Conservation (phyloP, 2,888 invertebrate species). For the Heteromyza rotundicornis region DNA sequence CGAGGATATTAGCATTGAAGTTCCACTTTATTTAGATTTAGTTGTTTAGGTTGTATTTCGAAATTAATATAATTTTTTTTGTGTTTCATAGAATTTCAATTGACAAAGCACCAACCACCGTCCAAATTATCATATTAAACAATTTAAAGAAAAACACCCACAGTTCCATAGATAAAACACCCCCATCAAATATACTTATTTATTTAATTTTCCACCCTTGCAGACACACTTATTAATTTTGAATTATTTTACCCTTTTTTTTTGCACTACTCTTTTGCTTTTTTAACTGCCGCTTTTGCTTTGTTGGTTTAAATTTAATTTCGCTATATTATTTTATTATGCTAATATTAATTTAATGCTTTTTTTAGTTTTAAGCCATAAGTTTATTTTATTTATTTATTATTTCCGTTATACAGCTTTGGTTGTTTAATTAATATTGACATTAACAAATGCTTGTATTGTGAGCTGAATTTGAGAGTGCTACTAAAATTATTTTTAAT, state of each 20-base stretch:
- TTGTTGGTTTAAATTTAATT: slow-evolving; percentile 10
- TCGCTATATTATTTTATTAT: neutral
- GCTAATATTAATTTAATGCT: slow-evolving; percentile 13
- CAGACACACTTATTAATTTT: slow-evolving; percentile 2
- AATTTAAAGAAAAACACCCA: neutral
- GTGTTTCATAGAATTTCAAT: neutral
- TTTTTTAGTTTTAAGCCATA: slow-evolving; percentile 23
- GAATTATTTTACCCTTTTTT: no score
- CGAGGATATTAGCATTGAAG: neutral
- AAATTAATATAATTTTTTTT: neutral
- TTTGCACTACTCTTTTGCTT: slow-evolving; percentile 29
- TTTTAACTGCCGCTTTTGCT: slow-evolving; percentile 25
- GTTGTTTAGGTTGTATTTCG: slow-evolving; percentile 3
- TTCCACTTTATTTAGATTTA: neutral
- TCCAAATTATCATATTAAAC: no score
- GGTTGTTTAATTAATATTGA: no score
- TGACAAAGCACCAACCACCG: neutral
- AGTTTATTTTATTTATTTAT: no score
- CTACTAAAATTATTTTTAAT: slow-evolving; percentile 26
- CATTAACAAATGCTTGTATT: slow-evolving; percentile 16
- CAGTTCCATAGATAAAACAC: neutral
- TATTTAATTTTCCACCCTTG: neutral
- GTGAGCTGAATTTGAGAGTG: slow-evolving; percentile 35
- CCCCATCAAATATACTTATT: neutral
- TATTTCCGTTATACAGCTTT: no score